phyloP scores from a whole-genome alignment of 1,140 invertebrate species.

The Lepidurus apus region DNA sequence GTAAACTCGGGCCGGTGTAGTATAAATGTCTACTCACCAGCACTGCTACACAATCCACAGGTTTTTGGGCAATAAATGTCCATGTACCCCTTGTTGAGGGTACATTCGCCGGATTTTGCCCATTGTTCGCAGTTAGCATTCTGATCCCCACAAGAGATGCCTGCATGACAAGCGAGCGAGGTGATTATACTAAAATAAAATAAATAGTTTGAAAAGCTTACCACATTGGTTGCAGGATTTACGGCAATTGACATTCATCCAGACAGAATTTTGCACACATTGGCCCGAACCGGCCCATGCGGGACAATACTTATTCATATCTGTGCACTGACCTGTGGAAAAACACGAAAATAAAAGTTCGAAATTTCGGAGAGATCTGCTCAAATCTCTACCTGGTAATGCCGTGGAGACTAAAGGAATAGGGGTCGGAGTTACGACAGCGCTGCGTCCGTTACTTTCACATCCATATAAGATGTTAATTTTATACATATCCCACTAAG shows the following conservation, averaged over 20 bases:
- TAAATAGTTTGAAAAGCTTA: constrained; percentile 34
- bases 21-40: background rate
- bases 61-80: constrained; percentile 42
- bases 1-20: background rate
- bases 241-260: constrained; percentile 43
- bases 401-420: constrained; percentile 30
- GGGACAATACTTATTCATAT: constrained; percentile 40
- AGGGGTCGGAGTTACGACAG: constrained; percentile 18
- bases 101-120: constrained; percentile 40
- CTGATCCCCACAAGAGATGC: constrained; percentile 23
- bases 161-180: background rate
- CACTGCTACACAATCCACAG: constrained; percentile 43
- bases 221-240: constrained; percentile 46
- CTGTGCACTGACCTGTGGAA: constrained; percentile 34
- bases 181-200: background rate
- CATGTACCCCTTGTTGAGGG: constrained; percentile 43
- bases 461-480: constrained; percentile 40
- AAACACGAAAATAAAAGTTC: background rate
- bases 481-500: constrained; percentile 38
- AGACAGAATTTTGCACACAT: constrained; percentile 38
- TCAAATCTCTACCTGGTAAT: constrained; percentile 24
- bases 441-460: constrained; percentile 24
- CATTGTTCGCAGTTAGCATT: constrained; percentile 30
- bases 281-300: constrained; percentile 38
- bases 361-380: too few species aligned